Evolutionary conservation across 2,888 invertebrate species (phyloP), one percentile per base, ranked within the genome.

Genomic region (Apocheima hispidaria): DNA sequence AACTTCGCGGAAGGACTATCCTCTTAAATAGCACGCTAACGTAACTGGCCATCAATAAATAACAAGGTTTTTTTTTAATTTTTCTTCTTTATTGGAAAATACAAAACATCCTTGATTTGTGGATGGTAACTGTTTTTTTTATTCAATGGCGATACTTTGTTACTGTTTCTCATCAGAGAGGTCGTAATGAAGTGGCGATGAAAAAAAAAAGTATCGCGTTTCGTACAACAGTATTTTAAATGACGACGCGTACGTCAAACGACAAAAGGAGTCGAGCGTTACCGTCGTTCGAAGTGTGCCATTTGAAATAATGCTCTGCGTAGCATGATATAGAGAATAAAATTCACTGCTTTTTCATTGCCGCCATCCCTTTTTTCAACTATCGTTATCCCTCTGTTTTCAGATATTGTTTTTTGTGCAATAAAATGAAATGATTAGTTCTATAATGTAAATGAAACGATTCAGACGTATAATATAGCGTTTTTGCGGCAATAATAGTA

Each of bases 1-100:
- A n/a, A n/a, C n/a, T n/a, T n/a, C n/a, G n/a, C n/a, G n/a, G n/a
- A n/a, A n/a, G n/a, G n/a, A n/a, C n/a, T n/a, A n/a, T n/a, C n/a
- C n/a, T n/a, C 18, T 26, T 53, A 53, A n/a, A 23, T 23, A 58
- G 58, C 68, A 69, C 60, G 54, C 40, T 62, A 63, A 64, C 62
- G 53, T 66, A 63, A 70, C 63, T 56, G 43, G 18, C 9, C 36
- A 46, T 28, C 18, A 35, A 36, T 38, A 46, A 46, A 46, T 26
- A 10, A 12, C 20, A 18, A 16, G 7, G 26, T 16, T 16, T 36
- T 2, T 2, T 14, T 12, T 44, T 36, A 26, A 4, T 33, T 14
- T 18, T 28, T 1, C 1, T n/a, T 21, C 10, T 23, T 21, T n/a
- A 21, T 41, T 20, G 2, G 18, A 43, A 43, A 23, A 9, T 26